Percentiles rank a stretch among this genome's conserved stretches.
Evolutionary conservation across 2,888 invertebrate genomes (phyloP).

Genomic region (Gibbula magus): DNA sequence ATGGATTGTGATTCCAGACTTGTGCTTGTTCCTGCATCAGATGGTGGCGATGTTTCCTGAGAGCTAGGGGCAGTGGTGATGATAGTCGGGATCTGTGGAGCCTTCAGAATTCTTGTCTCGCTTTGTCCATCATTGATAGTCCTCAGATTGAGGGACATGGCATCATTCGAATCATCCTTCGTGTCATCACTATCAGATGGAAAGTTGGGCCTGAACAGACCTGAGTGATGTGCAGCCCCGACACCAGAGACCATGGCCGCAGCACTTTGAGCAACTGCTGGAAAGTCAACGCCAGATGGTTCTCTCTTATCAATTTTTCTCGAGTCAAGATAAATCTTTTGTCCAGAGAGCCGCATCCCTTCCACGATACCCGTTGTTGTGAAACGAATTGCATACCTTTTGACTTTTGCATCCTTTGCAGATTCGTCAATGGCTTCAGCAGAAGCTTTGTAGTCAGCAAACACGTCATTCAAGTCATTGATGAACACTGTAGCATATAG

Average conservation of each 20-base stretch:
- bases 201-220: neutral
- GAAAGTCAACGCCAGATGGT: neutral
- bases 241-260: neutral
- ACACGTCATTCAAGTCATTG: conserved; percentile 35
- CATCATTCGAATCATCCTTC: neutral
- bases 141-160: neutral
- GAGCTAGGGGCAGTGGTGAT: conserved; percentile 32
- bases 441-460: conserved; percentile 22
- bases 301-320: neutral
- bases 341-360: conserved; percentile 38
- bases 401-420: neutral
- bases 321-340: conserved; percentile 37
- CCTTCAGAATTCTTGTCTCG: neutral
- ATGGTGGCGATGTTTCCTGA: conserved; percentile 31
- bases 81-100: conserved; percentile 23
- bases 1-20: neutral
- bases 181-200: neutral
- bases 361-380: conserved; percentile 39
- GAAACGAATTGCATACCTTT: conserved; percentile 30
- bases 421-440: conserved; percentile 23
- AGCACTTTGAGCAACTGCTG: neutral
- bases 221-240: neutral
- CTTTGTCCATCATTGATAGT: neutral
- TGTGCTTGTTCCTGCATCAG: conserved; percentile 26
- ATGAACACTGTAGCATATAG: conserved; percentile 17